phyloP scores from a whole-genome alignment of 2,797 vertebrate genomes.

The Thripadectes ignobilis region DNA sequence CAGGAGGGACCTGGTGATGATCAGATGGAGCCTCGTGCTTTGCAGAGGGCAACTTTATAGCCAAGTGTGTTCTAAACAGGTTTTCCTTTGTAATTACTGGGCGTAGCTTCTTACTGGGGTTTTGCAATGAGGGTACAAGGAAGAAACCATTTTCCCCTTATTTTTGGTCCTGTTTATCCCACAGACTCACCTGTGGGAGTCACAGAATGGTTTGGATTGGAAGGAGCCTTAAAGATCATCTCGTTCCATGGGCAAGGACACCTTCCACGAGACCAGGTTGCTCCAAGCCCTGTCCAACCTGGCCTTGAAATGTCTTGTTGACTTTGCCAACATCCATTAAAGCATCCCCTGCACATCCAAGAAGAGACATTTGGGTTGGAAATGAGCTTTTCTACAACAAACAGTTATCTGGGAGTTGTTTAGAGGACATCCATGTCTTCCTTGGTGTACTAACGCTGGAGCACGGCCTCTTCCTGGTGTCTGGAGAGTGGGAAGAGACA shows the following conservation, averaged over 20 bases:
- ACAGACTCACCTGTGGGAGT: not conserved
- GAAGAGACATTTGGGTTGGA: not conserved
- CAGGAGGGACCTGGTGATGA: not conserved
- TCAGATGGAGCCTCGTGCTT: not conserved
- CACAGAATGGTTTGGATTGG: not conserved
- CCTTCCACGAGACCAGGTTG: not conserved
- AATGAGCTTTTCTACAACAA: not conserved
- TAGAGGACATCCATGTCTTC: not conserved
- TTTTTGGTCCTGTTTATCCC: not conserved
- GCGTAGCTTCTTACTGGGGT: not conserved
- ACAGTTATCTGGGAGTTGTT: not conserved
- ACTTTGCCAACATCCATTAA: not conserved
- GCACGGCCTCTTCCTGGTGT: rapidly evolving
- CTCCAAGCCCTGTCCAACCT: not conserved
- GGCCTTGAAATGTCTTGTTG: not conserved
- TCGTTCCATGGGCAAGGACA: not conserved
- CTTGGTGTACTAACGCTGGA: not conserved
- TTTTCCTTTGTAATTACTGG: not conserved
- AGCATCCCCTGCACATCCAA: not conserved
- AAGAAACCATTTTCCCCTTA: not conserved
- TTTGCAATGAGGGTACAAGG: not conserved
- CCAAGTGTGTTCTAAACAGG: not conserved
- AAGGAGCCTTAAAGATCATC: not conserved
- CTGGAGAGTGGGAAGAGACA: not conserved
- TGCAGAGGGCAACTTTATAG: not conserved